A percentile compares a stretch with the other conserved stretches of the same genome.
These are phyloP conservation scores for Neuroterus valhalla DNA, from an alignment of 1,140 invertebrate species.

Conservation along the genomic window DNA sequence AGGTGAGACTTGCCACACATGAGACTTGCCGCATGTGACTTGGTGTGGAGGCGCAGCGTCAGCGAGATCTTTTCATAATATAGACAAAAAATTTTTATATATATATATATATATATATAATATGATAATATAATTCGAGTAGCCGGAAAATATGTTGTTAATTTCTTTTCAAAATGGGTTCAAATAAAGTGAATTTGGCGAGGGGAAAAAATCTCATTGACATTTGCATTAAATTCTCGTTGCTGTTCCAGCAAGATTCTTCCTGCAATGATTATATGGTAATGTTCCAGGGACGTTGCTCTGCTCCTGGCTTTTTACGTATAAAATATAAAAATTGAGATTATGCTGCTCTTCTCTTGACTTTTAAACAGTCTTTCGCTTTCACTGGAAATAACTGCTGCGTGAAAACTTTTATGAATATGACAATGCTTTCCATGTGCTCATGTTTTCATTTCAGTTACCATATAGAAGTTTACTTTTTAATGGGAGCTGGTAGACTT, in stretches of 20 bases:
- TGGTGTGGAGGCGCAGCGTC: too few species aligned
- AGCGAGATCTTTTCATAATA: too few species aligned
- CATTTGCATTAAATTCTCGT: conserved; percentile 5
- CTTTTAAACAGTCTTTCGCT: conserved; percentile 12
- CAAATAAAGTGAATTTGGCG: background rate
- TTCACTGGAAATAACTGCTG: conserved; percentile 27
- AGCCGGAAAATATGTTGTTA: background rate
- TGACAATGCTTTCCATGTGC: conserved; percentile 18
- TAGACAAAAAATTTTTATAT: too few species aligned
- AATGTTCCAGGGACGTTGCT: background rate
- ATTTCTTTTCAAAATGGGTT: background rate
- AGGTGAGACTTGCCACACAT: too few species aligned
- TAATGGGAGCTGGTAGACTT: background rate
- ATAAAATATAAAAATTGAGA: conserved; percentile 29
- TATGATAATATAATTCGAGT: too few species aligned
- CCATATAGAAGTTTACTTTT: background rate
- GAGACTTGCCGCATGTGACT: too few species aligned
- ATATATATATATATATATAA: too few species aligned
- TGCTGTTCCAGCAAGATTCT: conserved; percentile 24
- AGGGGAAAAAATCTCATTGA: background rate
- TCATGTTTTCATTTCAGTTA: conserved; percentile 24
- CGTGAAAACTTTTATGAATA: conserved; percentile 31
- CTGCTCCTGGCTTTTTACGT: conserved; percentile 8
- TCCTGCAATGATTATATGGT: conserved; percentile 29
- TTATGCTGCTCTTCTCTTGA: conserved; percentile 7